These are phyloP conservation scores for Orthosia incerta DNA, from an alignment of 2,888 invertebrate genomes.

Conservation along the genomic window DNA sequence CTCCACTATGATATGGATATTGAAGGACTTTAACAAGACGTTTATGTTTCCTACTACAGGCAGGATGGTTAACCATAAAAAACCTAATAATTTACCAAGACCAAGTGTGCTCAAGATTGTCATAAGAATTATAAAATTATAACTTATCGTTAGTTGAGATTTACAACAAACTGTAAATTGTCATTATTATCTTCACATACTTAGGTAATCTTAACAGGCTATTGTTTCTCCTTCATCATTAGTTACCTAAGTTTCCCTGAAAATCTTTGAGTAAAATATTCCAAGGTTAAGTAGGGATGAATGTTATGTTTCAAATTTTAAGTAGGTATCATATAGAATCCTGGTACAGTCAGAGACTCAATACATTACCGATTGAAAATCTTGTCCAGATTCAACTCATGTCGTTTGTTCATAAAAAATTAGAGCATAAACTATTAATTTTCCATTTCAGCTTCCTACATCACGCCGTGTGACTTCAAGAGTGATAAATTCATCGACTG, in stretches of 20 bases:
- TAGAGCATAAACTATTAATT: background rate
- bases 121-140: background rate
- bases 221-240: background rate
- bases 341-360: background rate
- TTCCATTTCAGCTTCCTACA: slow-evolving; percentile 83
- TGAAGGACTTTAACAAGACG: too few relatives aligned
- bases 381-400: background rate
- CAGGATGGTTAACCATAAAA: background rate
- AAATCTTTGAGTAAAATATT: background rate
- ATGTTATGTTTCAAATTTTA: background rate
- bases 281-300: background rate
- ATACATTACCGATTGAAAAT: background rate
- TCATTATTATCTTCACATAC: slow-evolving; percentile 6
- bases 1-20: background rate
- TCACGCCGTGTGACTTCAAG: slow-evolving; percentile 77
- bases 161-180: slow-evolving; percentile 17
- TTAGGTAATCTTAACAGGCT: background rate
- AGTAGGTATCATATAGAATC: too few relatives aligned
- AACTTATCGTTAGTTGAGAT: background rate
- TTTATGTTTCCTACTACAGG: too few relatives aligned
- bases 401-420: background rate
- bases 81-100: background rate
- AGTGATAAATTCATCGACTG: slow-evolving; percentile 75
- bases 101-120: too few relatives aligned
- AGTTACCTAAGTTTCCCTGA: background rate